A percentile compares a stretch with the other conserved stretches of the same genome.
These are phyloP conservation scores for Pelodiscus sinensis DNA, from an alignment of 2,113 vertebrate genomes.

Conservation along the genomic window DNA sequence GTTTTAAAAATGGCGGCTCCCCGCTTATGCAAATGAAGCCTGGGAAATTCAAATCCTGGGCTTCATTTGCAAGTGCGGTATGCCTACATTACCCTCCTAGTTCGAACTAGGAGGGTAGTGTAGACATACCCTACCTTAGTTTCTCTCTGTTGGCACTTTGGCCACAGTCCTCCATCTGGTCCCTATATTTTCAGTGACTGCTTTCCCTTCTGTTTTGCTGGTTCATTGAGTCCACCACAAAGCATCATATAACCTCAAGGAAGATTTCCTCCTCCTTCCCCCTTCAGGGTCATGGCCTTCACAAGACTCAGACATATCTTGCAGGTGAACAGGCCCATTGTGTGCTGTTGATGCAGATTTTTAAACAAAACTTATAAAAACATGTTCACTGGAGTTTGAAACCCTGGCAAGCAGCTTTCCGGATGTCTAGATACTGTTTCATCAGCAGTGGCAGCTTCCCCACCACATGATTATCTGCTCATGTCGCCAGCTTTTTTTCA, in stretches of 20 bases:
- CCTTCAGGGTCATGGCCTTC: background rate
- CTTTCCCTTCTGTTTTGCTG: background rate
- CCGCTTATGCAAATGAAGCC: too few species aligned
- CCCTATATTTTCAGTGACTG: background rate
- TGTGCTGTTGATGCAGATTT: background rate
- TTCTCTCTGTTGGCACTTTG: background rate
- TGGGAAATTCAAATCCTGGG: too few species aligned
- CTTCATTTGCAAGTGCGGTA: too few species aligned
- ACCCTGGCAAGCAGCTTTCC: background rate
- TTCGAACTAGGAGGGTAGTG: too few species aligned
- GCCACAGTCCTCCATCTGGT: background rate
- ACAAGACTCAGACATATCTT: background rate
- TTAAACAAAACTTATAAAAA: background rate
- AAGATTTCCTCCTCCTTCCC: background rate
- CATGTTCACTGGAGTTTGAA: background rate
- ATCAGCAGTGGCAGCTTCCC: background rate
- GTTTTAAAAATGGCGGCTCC: too few species aligned
- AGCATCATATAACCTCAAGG: background rate
- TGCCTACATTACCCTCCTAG: too few species aligned
- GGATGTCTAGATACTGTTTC: constrained; percentile 31
- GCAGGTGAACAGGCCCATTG: background rate
- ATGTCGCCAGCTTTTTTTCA: constrained; percentile 5
- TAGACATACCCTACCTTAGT: too few species aligned
- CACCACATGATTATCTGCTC: background rate
- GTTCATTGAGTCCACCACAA: background rate